These are phyloP conservation scores for Porphyrio hochstetteri DNA, from an alignment of 2,113 vertebrate species.

Conservation along the genomic window DNA sequence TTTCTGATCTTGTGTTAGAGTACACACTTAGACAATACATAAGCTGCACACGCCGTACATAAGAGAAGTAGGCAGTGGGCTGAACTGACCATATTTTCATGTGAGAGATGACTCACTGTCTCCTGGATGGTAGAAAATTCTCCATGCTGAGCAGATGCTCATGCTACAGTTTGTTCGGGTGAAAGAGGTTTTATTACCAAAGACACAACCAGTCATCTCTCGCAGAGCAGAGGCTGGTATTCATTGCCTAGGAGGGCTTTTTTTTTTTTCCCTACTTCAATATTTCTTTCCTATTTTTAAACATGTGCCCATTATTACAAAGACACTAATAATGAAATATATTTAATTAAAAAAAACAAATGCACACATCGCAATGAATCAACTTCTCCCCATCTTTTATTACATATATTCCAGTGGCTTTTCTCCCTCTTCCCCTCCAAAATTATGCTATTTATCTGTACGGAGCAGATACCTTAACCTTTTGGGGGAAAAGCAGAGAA, in stretches of 20 bases:
- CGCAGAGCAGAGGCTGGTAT: neutral
- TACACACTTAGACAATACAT: neutral
- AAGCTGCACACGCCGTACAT: neutral
- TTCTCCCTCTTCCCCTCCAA: neutral
- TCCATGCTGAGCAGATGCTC: slow-evolving; percentile 36
- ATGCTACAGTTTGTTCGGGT: neutral
- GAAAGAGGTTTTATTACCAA: slow-evolving; percentile 42
- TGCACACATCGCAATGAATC: neutral
- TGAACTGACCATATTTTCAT: slow-evolving; percentile 50
- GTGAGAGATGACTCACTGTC: slow-evolving; percentile 36
- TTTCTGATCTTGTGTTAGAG: neutral
- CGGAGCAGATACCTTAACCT: slow-evolving; percentile 69
- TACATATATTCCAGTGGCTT: neutral
- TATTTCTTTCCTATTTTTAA: slow-evolving; percentile 15
- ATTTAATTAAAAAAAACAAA: neutral
- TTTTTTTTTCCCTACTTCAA: neutral
- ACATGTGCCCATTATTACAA: neutral
- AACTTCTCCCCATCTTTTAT: neutral
- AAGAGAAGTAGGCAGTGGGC: slow-evolving; percentile 19
- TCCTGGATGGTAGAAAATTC: slow-evolving; percentile 25
- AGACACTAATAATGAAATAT: neutral
- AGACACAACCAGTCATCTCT: neutral
- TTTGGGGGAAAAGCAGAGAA: slow-evolving; percentile 40
- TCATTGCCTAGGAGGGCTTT: neutral
- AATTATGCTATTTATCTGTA: slow-evolving; percentile 26